Evolutionary conservation across 2,888 invertebrate genomes (phyloP).

Genomic region (Schizaphis graminum): DNA sequence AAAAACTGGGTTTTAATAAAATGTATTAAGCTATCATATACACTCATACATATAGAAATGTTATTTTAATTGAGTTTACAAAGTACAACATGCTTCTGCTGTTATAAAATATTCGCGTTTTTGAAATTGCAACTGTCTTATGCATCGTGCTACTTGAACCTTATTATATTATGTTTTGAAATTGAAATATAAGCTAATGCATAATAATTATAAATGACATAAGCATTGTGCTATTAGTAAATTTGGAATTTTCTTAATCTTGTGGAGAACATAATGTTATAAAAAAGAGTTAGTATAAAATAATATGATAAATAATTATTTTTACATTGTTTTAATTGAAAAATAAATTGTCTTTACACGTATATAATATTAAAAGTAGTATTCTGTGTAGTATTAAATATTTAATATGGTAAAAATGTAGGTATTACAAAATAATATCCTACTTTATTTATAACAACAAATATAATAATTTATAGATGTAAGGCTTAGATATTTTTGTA

Average conservation of each 20-base stretch:
- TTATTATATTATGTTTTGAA: neutral
- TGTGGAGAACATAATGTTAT: neutral
- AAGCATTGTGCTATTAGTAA: neutral
- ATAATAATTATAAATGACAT: neutral
- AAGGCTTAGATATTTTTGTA: neutral
- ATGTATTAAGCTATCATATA: neutral
- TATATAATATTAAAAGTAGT: neutral
- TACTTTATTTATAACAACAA: neutral
- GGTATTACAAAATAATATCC: neutral
- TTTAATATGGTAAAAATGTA: neutral
- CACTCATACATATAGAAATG: neutral
- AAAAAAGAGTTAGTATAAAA: neutral
- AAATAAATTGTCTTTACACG: neutral
- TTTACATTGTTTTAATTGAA: neutral
- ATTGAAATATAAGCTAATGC: neutral
- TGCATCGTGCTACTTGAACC: neutral
- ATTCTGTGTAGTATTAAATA: neutral
- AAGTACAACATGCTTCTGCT: neutral
- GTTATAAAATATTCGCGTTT: neutral
- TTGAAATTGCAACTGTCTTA: neutral
- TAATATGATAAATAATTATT: neutral
- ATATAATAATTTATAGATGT: neutral
- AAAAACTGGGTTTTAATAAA: neutral
- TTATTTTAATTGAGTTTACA: neutral
- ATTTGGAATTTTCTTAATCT: neutral